phyloP scores from a whole-genome alignment of 2,113 vertebrate species.

The Cacatua alba region DNA sequence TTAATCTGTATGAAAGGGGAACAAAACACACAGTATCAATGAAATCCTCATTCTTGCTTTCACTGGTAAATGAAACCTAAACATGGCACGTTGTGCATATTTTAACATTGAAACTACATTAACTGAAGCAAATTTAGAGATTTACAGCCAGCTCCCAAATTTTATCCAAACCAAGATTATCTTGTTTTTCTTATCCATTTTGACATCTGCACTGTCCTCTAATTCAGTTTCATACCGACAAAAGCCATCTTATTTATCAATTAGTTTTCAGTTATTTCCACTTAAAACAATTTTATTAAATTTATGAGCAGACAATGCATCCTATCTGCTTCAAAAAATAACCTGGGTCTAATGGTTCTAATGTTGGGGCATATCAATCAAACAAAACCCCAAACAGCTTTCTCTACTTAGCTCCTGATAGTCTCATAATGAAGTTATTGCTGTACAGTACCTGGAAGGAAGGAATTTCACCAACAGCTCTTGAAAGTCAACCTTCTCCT shows the following conservation, averaged over 20 bases:
- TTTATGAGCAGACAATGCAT: not conserved
- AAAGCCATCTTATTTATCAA: not conserved
- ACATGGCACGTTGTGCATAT: accelerated
- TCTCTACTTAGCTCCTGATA: not conserved
- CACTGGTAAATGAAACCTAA: not conserved
- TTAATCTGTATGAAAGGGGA: constrained; percentile 74
- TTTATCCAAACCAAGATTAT: not conserved
- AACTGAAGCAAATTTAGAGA: not conserved
- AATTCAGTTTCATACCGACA: not conserved
- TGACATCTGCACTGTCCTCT: not conserved
- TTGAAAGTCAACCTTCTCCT: constrained; percentile 97
- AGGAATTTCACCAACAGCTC: constrained; percentile 93
- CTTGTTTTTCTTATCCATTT: not conserved
- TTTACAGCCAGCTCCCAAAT: not conserved
- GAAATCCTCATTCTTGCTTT: not conserved
- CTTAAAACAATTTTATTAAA: not conserved
- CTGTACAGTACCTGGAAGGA: constrained; percentile 84
- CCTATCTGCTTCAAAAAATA: not conserved
- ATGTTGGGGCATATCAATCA: not conserved
- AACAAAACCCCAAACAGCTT: not conserved
- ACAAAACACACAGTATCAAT: not conserved
- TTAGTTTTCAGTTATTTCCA: not conserved
- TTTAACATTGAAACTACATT: not conserved
- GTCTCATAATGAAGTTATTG: not conserved
- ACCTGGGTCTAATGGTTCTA: not conserved